Evolutionary conservation across 1,140 invertebrate species (phyloP).

Genomic region (Leptinotarsa defecta): DNA sequence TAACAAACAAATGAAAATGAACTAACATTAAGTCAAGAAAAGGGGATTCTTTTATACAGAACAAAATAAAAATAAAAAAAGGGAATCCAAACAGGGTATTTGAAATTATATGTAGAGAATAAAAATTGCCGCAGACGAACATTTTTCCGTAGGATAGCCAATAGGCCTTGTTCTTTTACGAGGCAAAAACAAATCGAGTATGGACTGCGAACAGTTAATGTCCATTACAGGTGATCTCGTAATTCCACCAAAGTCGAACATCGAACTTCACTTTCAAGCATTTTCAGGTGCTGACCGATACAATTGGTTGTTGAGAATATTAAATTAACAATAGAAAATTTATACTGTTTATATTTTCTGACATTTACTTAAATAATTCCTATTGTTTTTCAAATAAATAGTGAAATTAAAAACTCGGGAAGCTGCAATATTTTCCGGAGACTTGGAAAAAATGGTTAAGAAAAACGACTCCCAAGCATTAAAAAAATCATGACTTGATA

Average conservation of each 20-base stretch:
- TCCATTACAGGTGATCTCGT: conserved; percentile 1
- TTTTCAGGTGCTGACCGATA: not conserved
- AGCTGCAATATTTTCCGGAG: no score
- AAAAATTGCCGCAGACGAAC: not conserved
- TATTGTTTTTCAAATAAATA: no score
- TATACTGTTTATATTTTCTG: no score
- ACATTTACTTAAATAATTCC: no score
- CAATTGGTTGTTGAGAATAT: no score
- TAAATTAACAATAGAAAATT: no score
- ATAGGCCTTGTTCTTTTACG: conserved; percentile 31
- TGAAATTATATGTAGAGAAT: conserved; percentile 12
- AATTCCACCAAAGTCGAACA: conserved; percentile 22
- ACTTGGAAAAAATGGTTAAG: no score
- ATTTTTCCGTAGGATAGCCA: conserved; percentile 25
- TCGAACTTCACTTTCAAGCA: not conserved
- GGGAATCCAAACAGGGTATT: conserved; percentile 1
- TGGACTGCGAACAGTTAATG: conserved; percentile 7
- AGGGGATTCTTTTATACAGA: conserved; percentile 31
- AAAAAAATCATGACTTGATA: no score
- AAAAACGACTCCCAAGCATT: no score
- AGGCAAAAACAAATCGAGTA: conserved; percentile 33
- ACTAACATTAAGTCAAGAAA: conserved; percentile 19
- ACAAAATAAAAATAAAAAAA: conserved; percentile 12
- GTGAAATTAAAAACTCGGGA: no score
- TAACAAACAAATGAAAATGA: not conserved